Percentiles rank a stretch among this genome's conserved stretches.
Conservation (phyloP, 1,140 invertebrate species). For the Drosophila athabasca region DNA sequence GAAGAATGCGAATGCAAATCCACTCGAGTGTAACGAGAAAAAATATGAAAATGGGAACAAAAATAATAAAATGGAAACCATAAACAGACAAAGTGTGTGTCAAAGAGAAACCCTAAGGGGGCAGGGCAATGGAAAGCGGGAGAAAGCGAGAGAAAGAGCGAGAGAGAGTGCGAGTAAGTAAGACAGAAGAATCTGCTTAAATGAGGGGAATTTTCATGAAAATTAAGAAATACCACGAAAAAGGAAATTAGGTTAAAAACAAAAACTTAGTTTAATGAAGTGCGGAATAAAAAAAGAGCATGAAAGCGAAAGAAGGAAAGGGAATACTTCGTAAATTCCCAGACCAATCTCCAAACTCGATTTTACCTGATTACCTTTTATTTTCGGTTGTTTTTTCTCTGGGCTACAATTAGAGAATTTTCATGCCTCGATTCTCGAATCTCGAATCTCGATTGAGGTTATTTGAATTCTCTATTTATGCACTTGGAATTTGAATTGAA, state of each 20-base stretch:
- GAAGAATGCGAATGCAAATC: constrained; percentile 39
- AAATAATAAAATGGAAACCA: constrained; percentile 47
- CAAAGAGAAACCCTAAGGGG: neutral
- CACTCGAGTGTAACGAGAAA: constrained; percentile 28
- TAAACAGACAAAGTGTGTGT: constrained; percentile 51
- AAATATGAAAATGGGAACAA: constrained; percentile 13
- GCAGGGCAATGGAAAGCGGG: neutral
- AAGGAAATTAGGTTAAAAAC: neutral
- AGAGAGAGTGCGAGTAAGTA: too few species aligned
- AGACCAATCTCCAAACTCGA: neutral
- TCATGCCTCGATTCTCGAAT: too few species aligned
- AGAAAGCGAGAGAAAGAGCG: neutral
- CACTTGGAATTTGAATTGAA: too few species aligned
- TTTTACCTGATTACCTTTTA: neutral
- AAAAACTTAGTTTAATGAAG: constrained; percentile 24
- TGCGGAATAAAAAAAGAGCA: neutral
- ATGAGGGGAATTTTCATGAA: neutral
- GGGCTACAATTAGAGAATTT: too few species aligned
- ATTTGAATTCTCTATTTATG: too few species aligned
- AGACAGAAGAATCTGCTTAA: too few species aligned
- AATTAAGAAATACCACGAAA: neutral
- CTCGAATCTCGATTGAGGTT: too few species aligned
- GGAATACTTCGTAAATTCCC: neutral
- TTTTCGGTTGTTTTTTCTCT: too few species aligned
- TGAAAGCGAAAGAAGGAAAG: too few species aligned